phyloP scores from a whole-genome alignment of 1,140 invertebrate species.

The Neoseiulus cucumeris region DNA sequence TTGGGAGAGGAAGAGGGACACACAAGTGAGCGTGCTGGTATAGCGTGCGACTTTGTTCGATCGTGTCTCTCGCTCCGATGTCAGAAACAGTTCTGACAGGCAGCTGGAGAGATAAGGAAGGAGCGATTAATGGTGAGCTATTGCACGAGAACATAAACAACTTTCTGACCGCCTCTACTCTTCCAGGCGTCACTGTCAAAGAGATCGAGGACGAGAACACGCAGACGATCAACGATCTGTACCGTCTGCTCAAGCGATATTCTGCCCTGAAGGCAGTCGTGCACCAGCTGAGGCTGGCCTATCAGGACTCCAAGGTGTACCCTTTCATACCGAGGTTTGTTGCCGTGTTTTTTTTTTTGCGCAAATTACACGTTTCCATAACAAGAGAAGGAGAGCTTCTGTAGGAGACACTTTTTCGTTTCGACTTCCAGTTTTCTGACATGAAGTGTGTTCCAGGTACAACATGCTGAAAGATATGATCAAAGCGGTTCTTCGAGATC shows the following conservation, averaged over 20 bases:
- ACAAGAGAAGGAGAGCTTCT: too few relatives aligned
- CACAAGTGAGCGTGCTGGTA: too few relatives aligned
- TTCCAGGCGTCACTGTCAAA: conserved; percentile 68
- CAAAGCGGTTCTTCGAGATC: conserved; percentile 76
- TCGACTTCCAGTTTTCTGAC: too few relatives aligned
- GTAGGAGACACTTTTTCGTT: too few relatives aligned
- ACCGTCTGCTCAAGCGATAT: conserved; percentile 72
- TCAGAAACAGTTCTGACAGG: background rate
- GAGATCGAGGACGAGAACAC: conserved; percentile 79
- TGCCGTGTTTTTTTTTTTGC: too few relatives aligned
- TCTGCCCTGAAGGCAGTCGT: conserved; percentile 66
- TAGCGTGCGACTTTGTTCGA: too few relatives aligned
- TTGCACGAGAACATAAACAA: conserved; percentile 18
- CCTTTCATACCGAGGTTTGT: conserved; percentile 56
- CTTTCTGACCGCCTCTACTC: conserved; percentile 16
- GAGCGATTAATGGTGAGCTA: conserved; percentile 13
- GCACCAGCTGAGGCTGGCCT: conserved; percentile 61
- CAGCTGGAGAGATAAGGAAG: background rate
- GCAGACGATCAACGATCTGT: conserved; percentile 80
- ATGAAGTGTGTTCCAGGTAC: conserved; percentile 31
- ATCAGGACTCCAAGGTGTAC: conserved; percentile 67
- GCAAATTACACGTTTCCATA: too few relatives aligned
- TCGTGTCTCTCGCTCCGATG: too few relatives aligned
- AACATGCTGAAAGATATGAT: conserved; percentile 87
- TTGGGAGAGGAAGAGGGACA: too few relatives aligned